phyloP scores from a whole-genome alignment of 2,797 vertebrate species.

The Leptodactylus fallax region DNA sequence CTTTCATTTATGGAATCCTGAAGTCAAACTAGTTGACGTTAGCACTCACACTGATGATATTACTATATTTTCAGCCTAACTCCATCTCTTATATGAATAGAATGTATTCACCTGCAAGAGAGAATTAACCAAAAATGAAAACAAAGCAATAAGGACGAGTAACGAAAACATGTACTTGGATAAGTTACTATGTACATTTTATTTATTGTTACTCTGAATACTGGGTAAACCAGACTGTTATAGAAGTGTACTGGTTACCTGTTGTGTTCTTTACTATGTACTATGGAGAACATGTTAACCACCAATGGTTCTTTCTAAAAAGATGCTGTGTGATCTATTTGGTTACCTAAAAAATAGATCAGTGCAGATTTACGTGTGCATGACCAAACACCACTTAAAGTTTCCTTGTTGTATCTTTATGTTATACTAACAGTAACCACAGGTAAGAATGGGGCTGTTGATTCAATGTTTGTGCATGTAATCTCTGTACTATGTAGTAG shows the following conservation, averaged over 20 bases:
- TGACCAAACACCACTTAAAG: slow-evolving; percentile 37
- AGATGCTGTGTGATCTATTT: slow-evolving; percentile 23
- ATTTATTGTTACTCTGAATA: slow-evolving; percentile 26
- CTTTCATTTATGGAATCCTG: slow-evolving; percentile 46
- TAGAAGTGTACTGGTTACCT: slow-evolving; percentile 8
- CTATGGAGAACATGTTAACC: not conserved
- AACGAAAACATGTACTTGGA: slow-evolving; percentile 22
- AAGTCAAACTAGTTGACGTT: slow-evolving; percentile 33
- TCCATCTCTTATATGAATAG: slow-evolving; percentile 46
- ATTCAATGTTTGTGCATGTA: slow-evolving; percentile 54
- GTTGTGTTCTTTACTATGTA: slow-evolving; percentile 32
- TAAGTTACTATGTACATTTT: slow-evolving; percentile 19
- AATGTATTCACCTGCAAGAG: slow-evolving; percentile 43
- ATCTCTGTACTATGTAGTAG: slow-evolving; percentile 50
- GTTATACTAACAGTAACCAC: slow-evolving; percentile 46
- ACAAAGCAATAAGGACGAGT: slow-evolving; percentile 54
- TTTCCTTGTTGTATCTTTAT: slow-evolving; percentile 43
- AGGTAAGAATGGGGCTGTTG: slow-evolving; percentile 43
- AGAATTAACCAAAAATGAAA: slow-evolving; percentile 51
- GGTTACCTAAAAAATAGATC: slow-evolving; percentile 17
- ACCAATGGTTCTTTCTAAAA: slow-evolving; percentile 33
- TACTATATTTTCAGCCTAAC: slow-evolving; percentile 34
- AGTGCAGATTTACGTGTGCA: slow-evolving; percentile 9
- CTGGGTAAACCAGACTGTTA: slow-evolving; percentile 4
- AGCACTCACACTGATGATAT: slow-evolving; percentile 14